A percentile compares a stretch with the other conserved stretches of the same genome.
These are phyloP conservation scores for Anolis apletophallus DNA, from an alignment of 2,797 vertebrate species.

Conservation along the genomic window DNA sequence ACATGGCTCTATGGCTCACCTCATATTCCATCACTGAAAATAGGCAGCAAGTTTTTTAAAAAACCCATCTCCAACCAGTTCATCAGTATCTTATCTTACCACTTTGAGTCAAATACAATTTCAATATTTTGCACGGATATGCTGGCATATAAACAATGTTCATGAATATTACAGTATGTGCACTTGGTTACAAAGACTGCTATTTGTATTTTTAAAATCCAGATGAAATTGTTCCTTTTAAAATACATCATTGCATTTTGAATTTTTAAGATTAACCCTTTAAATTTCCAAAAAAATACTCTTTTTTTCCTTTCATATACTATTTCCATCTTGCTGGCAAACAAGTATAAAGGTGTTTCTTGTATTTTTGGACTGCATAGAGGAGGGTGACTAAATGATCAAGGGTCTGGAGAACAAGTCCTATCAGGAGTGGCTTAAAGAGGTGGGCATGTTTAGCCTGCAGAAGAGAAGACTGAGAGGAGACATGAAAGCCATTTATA, in stretches of 20 bases:
- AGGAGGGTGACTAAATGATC: no score
- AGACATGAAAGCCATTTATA: no score
- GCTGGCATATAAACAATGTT: not conserved
- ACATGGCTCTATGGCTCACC: slow-evolving; percentile 32
- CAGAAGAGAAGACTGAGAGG: no score
- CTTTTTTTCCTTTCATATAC: not conserved
- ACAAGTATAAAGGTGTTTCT: not conserved
- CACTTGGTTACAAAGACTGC: not conserved
- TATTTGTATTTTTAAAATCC: slow-evolving; percentile 1
- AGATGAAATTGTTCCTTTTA: slow-evolving; percentile 9
- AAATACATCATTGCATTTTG: not conserved
- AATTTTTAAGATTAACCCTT: slow-evolving; percentile 4
- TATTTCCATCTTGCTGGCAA: not conserved
- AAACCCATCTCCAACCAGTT: slow-evolving; percentile 5
- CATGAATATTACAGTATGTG: slow-evolving; percentile 36
- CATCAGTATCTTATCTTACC: not conserved
- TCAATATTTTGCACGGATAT: slow-evolving; percentile 4
- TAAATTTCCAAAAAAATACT: not conserved
- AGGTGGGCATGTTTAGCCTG: no score
- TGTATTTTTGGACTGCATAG: no score
- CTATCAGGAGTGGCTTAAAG: no score
- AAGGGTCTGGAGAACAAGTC: no score
- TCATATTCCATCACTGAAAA: slow-evolving; percentile 27
- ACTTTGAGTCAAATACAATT: slow-evolving; percentile 28
- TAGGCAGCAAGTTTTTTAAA: slow-evolving; percentile 10